Evolutionary conservation across 1,140 invertebrate genomes (phyloP).

Genomic region (Tachypleus tridentatus): DNA sequence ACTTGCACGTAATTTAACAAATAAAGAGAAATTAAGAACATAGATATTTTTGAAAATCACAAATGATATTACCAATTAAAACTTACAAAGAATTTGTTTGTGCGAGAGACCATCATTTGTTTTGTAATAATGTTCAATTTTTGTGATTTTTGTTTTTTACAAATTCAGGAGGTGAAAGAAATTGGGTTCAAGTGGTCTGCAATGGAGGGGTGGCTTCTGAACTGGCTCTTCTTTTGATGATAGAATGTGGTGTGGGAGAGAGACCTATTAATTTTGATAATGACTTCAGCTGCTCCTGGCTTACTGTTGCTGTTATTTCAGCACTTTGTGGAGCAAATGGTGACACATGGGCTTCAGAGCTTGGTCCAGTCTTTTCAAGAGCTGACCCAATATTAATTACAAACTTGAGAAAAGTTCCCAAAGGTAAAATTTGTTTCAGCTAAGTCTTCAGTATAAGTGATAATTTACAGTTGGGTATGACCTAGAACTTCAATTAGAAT

Average conservation of each 20-base stretch:
- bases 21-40: too few species aligned
- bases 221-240: conserved; percentile 60
- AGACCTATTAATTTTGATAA: conserved; percentile 60
- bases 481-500: too few species aligned
- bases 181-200: conserved; percentile 82
- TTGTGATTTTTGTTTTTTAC: too few species aligned
- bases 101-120: too few species aligned
- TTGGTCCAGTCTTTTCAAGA: conserved; percentile 59
- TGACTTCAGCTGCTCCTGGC: conserved; percentile 66
- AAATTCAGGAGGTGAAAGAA: conserved; percentile 59
- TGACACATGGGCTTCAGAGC: conserved; percentile 83
- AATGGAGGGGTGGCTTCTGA: conserved; percentile 78
- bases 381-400: conserved; percentile 64
- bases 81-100: too few species aligned
- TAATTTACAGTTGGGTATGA: too few species aligned
- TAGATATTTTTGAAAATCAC: too few species aligned
- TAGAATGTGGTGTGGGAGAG: conserved; percentile 62
- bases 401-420: conserved; percentile 57
- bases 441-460: too few species aligned
- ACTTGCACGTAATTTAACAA: too few species aligned
- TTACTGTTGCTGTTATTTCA: conserved; percentile 58
- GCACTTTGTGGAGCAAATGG: conserved; percentile 70
- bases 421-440: conserved; percentile 37
- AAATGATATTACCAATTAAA: too few species aligned
- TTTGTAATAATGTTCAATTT: too few species aligned